Percentiles rank a stretch among this genome's conserved stretches.
Conservation (phyloP, 2,113 vertebrate species). For the Oreochromis tanganicae region DNA sequence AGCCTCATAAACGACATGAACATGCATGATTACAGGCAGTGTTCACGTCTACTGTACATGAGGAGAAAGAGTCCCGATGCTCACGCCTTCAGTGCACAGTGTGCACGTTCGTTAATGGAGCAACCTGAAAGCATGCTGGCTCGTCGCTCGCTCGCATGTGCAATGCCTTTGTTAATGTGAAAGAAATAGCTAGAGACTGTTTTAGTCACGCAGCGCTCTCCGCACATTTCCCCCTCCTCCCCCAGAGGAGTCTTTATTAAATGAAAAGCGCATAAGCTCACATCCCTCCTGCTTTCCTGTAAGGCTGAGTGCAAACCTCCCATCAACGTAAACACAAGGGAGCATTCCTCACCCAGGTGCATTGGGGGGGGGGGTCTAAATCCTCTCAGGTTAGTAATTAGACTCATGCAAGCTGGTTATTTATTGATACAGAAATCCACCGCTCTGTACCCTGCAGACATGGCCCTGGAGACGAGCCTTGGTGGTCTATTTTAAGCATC, state of each 20-base stretch:
- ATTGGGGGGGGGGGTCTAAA: not conserved
- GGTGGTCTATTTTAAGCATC: slow-evolving; percentile 49
- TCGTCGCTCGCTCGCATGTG: not conserved
- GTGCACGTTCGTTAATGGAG: not conserved
- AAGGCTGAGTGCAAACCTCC: slow-evolving; percentile 18
- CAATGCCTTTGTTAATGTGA: not conserved
- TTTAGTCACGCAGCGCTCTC: not conserved
- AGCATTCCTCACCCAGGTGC: slow-evolving; percentile 53
- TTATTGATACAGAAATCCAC: slow-evolving; percentile 41
- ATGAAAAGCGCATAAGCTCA: slow-evolving; percentile 39
- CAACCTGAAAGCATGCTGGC: not conserved
- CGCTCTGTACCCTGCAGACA: slow-evolving; percentile 4
- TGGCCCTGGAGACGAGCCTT: not conserved
- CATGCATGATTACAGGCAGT: not conserved
- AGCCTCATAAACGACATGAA: not conserved
- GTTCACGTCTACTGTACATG: not conserved
- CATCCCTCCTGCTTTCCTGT: not conserved
- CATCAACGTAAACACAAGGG: slow-evolving; percentile 33
- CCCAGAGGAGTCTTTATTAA: slow-evolving; percentile 36
- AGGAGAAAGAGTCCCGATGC: not conserved
- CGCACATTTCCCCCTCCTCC: not conserved
- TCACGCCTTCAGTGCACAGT: not conserved
- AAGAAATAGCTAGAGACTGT: not conserved
- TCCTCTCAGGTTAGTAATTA: slow-evolving; percentile 58
- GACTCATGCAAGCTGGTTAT: slow-evolving; percentile 34